Evolutionary conservation across 2,113 vertebrate genomes (phyloP).

Genomic region (Cynoglossus semilaevis): DNA sequence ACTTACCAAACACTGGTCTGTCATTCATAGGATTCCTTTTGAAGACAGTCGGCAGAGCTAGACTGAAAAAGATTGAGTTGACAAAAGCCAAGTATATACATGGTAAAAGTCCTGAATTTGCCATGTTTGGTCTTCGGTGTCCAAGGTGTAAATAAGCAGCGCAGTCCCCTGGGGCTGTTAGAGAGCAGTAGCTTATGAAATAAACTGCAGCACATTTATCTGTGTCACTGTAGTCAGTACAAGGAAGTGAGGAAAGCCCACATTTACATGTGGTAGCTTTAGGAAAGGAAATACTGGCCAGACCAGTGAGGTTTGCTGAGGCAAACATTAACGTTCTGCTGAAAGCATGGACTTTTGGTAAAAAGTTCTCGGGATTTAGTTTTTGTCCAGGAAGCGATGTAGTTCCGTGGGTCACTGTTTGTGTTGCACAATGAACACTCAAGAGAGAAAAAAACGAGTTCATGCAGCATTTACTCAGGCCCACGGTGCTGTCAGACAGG

Average conservation of each 20-base stretch:
- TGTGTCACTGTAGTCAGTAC: neutral
- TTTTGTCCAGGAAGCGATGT: slow-evolving; percentile 1
- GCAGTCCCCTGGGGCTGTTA: neutral
- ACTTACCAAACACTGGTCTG: slow-evolving; percentile 72
- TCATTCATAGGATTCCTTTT: slow-evolving; percentile 41
- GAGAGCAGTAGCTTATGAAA: neutral
- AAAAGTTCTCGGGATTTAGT: slow-evolving; percentile 5
- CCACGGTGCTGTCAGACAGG: slow-evolving; percentile 15
- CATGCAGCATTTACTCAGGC: neutral
- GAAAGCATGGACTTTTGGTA: slow-evolving; percentile 42
- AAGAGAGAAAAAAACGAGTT: neutral
- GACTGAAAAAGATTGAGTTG: slow-evolving; percentile 22
- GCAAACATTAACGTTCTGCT: slow-evolving; percentile 26
- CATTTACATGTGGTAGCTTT: slow-evolving; percentile 28
- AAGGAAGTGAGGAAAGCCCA: slow-evolving; percentile 62
- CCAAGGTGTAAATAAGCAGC: neutral
- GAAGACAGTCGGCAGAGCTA: slow-evolving; percentile 26
- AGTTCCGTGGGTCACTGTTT: neutral
- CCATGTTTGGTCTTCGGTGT: slow-evolving; percentile 5
- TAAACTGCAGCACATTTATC: slow-evolving; percentile 12
- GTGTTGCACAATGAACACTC: slow-evolving; percentile 9
- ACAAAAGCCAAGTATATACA: slow-evolving; percentile 22
- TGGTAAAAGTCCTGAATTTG: neutral
- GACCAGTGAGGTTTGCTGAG: slow-evolving; percentile 28
- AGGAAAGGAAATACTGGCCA: slow-evolving; percentile 7